Base-by-base conservation (phyloP, 2,888 invertebrate species). In the Noctua comes region DNA sequence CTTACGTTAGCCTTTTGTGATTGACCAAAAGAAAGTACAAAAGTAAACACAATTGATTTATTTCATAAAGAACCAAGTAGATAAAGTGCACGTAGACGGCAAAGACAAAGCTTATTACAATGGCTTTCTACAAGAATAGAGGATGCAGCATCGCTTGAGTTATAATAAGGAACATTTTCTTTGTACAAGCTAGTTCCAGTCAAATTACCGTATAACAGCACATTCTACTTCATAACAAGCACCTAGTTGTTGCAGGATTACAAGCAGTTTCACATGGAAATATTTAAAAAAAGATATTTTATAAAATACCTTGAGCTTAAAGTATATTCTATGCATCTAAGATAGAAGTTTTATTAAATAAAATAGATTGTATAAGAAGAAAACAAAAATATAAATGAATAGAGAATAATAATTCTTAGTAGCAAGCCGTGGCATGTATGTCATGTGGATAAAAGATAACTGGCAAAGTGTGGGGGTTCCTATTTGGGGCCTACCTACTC, bases 181-280 rank as follows among this genome's bases (percentile, higher is more conserved):
- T 27, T 66, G 43, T 51, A 48, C 59, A 51, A 65, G 48, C 57
- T 6, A 59, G n/a, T 76, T n/a, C n/a, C n/a, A n/a, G n/a, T n/a
- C n/a, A n/a, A n/a, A n/a, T n/a, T n/a, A n/a, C n/a, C n/a, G n/a
- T n/a, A n/a, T n/a, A n/a, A n/a, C n/a, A n/a, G n/a, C n/a, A 24
- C 1, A 40, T 82, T 79, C 48, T 10, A 21, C 40, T 36, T 31
- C 24, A 48, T n/a, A n/a, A 75, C 66, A 24, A 21, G 59, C 18
- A 21, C 24, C n/a, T 69, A n/a, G 54, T 48, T 59, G 8, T 40
- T n/a, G 4, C 7, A 21, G n/a, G 48, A 62, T 27, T 36, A 27
- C 62, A 11, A n/a, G n/a, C 21, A 1, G 11, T n/a, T 31, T 80
- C 10, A 31, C 13, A 27, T 7, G 40, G 36, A 48, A n/a, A n/a